Percentiles rank a stretch among this genome's conserved stretches.
Evolutionary conservation across 2,797 vertebrate genomes (phyloP).

Genomic region (Propithecus deckenii): DNA sequence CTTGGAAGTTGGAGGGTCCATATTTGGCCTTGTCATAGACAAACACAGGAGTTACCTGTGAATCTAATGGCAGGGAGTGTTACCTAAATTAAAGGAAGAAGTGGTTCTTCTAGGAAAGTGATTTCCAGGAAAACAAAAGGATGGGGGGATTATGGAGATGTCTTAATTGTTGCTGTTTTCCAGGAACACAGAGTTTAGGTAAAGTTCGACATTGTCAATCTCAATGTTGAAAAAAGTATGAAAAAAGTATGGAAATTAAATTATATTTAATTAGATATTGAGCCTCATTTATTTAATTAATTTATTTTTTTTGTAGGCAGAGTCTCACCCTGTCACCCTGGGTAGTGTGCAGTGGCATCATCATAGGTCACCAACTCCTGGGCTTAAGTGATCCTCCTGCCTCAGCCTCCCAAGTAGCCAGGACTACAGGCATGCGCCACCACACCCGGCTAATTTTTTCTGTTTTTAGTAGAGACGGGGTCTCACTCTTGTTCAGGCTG

Average conservation of each 20-base stretch:
- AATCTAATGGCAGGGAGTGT: background rate
- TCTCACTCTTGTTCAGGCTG: too few species aligned
- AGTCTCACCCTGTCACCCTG: too few species aligned
- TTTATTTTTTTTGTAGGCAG: too few species aligned
- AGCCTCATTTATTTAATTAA: background rate
- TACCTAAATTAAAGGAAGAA: background rate
- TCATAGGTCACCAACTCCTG: too few species aligned
- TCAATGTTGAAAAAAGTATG: background rate
- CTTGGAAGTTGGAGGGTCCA: background rate
- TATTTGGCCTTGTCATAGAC: background rate
- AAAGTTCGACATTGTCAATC: background rate
- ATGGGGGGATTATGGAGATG: background rate
- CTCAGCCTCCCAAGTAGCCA: too few species aligned
- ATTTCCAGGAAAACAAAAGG: background rate
- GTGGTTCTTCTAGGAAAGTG: background rate
- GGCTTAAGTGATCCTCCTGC: too few species aligned
- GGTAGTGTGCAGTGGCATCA: too few species aligned
- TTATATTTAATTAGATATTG: background rate
- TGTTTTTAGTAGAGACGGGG: too few species aligned
- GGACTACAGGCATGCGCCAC: too few species aligned
- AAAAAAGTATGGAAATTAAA: background rate
- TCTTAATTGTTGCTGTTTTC: background rate
- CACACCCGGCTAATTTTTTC: too few species aligned
- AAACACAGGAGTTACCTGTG: background rate
- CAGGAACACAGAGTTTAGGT: background rate